Conservation (phyloP, 2,113 vertebrate species). For the Gobius niger region DNA sequence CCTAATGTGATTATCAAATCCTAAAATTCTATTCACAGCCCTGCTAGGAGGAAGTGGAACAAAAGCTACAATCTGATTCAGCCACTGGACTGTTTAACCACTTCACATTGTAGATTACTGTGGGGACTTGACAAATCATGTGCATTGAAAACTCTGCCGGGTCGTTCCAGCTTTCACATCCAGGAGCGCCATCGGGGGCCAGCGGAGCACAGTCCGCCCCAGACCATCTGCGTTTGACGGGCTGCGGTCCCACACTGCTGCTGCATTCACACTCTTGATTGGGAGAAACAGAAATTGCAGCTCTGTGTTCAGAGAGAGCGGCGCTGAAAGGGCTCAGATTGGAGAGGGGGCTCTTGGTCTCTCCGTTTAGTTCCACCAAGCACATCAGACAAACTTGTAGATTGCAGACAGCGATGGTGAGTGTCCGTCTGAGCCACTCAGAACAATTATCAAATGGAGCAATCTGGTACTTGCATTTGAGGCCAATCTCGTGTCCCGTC, state of each 20-base stretch:
- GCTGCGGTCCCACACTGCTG: conserved; percentile 11
- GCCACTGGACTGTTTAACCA: conserved; percentile 34
- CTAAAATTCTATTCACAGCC: conserved; percentile 22
- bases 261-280: conserved; percentile 15
- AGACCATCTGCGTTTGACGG: conserved; percentile 42
- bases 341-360: neutral
- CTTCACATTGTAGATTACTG: conserved; percentile 39
- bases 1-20: conserved; percentile 16
- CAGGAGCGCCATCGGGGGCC: conserved; percentile 25
- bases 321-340: conserved; percentile 3
- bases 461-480: neutral
- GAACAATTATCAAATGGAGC: conserved; percentile 9
- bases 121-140: conserved; percentile 38
- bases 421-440: neutral
- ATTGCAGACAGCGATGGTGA: conserved; percentile 3
- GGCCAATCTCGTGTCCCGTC: neutral
- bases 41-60: conserved; percentile 22
- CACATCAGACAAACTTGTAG: conserved; percentile 9
- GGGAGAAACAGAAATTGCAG: neutral
- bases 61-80: conserved; percentile 46
- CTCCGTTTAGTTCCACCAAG: conserved; percentile 6
- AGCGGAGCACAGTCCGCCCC: conserved; percentile 42
- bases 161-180: conserved; percentile 41
- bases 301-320: conserved; percentile 5
- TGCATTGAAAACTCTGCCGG: conserved; percentile 44